Evolutionary conservation across 2,797 vertebrate genomes (phyloP).

Genomic region (Rallus crepitans): DNA sequence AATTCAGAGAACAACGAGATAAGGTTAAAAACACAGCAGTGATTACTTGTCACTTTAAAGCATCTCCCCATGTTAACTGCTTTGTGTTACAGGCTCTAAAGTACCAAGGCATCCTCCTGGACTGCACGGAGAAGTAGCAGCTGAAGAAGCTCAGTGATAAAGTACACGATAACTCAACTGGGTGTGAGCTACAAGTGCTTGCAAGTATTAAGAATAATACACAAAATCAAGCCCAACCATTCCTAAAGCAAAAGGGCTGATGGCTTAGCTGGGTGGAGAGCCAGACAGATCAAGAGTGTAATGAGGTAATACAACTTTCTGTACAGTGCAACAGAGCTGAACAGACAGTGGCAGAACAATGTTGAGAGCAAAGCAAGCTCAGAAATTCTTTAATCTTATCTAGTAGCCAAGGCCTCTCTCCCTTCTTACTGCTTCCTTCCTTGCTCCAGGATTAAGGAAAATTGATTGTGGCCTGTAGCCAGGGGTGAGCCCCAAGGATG

Average conservation of each 20-base stretch:
- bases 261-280: not conserved
- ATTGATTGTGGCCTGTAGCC: no score
- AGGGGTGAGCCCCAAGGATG: no score
- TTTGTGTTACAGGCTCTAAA: constrained; percentile 28
- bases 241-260: not conserved
- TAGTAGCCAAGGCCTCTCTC: not conserved
- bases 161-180: not conserved
- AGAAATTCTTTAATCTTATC: not conserved
- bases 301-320: not conserved
- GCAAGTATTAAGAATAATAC: constrained; percentile 28
- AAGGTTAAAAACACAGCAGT: constrained; percentile 52
- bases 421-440: not conserved
- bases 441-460: not conserved
- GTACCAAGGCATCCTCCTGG: not conserved
- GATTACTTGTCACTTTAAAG: constrained; percentile 56
- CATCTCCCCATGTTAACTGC: not conserved
- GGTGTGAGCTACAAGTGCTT: constrained; percentile 14
- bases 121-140: not conserved
- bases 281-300: not conserved
- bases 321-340: not conserved
- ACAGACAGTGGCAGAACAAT: not conserved
- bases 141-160: not conserved
- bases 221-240: not conserved
- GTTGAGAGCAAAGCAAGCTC: not conserved
- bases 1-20: constrained; percentile 25